Conservation (phyloP, 2,797 vertebrate genomes). For the Coranthus polyacanthus region DNA sequence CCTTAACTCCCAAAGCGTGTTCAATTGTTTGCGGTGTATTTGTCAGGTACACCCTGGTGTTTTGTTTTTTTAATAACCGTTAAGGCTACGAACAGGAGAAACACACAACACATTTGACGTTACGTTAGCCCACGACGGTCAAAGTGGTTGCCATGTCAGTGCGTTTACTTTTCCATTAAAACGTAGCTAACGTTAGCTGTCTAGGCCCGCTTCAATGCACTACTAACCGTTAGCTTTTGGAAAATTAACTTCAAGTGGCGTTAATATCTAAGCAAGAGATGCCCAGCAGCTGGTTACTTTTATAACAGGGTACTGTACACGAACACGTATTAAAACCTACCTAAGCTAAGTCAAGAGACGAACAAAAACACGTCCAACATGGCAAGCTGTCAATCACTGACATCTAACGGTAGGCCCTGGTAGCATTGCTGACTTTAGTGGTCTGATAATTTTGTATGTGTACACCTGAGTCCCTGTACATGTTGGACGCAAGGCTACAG, state of each 20-base stretch:
- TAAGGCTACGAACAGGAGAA: too few species aligned
- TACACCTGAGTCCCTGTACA: too few species aligned
- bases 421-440: conserved; percentile 28
- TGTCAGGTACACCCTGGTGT: neutral
- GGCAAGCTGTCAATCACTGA: conserved; percentile 58
- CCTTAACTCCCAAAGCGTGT: neutral
- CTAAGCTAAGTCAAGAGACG: neutral
- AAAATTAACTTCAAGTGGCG: too few species aligned
- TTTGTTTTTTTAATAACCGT: too few species aligned
- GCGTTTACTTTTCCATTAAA: conserved; percentile 7
- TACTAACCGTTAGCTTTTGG: neutral
- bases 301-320: neutral
- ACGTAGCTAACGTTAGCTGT: conserved; percentile 33
- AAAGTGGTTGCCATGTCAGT: conserved; percentile 35
- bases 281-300: neutral
- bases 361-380: conserved; percentile 51
- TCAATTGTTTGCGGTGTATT: neutral
- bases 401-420: conserved; percentile 64
- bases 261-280: neutral
- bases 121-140: neutral
- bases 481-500: neutral
- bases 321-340: fast-evolving
- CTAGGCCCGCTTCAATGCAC: neutral
- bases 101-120: too few species aligned
- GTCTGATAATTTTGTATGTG: conserved; percentile 35